Conservation (phyloP, 2,888 invertebrate genomes). For the Gibbula magus region DNA sequence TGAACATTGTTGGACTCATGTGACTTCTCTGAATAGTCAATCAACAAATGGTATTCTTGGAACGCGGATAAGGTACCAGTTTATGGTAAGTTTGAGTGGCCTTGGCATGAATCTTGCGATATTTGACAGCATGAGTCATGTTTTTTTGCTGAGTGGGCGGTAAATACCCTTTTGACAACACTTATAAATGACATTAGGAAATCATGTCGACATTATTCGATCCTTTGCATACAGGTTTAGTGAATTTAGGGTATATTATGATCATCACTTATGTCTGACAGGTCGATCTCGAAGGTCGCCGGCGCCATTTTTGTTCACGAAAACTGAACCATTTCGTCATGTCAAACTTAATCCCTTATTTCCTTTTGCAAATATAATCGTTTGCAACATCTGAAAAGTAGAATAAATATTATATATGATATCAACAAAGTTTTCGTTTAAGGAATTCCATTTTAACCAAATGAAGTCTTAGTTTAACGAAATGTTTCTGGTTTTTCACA, state of each 20-base stretch:
- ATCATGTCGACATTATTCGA: no score
- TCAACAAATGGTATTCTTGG: neutral
- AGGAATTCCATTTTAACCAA: no score
- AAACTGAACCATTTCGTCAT: neutral
- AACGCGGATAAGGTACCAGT: neutral
- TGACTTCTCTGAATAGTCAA: neutral
- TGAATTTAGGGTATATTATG: constrained; percentile 1
- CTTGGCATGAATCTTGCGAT: neutral
- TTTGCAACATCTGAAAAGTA: no score
- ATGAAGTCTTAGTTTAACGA: no score
- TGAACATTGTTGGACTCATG: neutral
- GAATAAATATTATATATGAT: no score
- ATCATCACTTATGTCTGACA: constrained; percentile 4
- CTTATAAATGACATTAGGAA: no score
- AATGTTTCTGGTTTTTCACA: neutral
- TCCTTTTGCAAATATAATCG: no score
- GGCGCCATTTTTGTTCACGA: constrained; percentile 5
- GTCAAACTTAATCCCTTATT: neutral
- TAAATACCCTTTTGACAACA: neutral
- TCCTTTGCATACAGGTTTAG: neutral
- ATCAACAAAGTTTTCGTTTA: no score
- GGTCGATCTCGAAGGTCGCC: constrained; percentile 10
- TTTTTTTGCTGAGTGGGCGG: neutral
- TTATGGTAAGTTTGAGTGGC: neutral
- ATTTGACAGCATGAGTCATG: neutral